Conservation (phyloP, 2,113 vertebrate genomes). For the Halichoerus grypus region DNA sequence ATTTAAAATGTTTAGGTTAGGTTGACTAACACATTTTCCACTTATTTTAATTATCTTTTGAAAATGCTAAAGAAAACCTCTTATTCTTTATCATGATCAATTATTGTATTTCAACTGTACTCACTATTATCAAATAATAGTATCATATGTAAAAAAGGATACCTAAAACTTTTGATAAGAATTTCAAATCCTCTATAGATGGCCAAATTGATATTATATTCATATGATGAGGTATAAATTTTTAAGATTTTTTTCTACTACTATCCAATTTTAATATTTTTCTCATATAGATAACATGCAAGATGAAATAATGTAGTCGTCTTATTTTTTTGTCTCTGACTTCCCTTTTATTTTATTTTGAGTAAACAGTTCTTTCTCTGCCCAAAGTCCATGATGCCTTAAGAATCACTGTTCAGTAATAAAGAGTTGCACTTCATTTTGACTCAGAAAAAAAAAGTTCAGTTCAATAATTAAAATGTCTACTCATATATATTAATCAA, state of each 20-base stretch:
- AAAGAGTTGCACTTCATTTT: background rate
- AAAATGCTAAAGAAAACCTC: background rate
- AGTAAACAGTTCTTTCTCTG: background rate
- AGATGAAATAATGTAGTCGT: background rate
- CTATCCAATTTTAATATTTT: background rate
- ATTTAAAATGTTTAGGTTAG: background rate
- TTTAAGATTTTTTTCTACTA: background rate
- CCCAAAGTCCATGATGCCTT: background rate
- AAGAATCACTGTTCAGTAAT: background rate
- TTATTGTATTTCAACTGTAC: background rate
- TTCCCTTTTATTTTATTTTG: background rate
- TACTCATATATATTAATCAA: background rate
- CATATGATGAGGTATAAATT: background rate
- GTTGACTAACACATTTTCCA: background rate
- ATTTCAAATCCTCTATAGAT: background rate
- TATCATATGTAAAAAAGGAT: background rate
- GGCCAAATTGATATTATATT: background rate
- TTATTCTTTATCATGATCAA: background rate
- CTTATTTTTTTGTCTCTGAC: background rate
- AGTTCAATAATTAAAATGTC: background rate
- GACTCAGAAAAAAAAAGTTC: background rate
- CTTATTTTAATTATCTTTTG: background rate
- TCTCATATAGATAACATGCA: background rate
- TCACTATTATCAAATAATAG: background rate
- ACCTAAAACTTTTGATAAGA: background rate